Conservation (phyloP, 2,888 invertebrate genomes). For the Scaptomyza reducta region DNA sequence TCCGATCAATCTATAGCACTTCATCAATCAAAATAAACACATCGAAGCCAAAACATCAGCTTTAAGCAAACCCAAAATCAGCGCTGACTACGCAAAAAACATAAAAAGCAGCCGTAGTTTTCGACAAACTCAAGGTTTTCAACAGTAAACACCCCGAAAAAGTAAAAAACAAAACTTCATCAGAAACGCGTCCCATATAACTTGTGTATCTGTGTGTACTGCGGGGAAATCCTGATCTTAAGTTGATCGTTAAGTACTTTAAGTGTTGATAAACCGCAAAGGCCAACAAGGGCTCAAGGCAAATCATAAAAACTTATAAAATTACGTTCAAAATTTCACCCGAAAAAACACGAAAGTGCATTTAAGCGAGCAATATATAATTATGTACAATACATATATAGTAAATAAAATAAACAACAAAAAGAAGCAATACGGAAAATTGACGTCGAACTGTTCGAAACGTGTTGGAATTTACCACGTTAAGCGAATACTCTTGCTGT, state of each 20-base stretch:
- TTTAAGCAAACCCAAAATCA: conserved; percentile 5
- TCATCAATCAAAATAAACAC: conserved; percentile 66
- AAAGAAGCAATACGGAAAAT: conserved; percentile 18
- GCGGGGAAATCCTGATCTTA: conserved; percentile 60
- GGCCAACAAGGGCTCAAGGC: conserved; percentile 29
- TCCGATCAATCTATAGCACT: conserved; percentile 30
- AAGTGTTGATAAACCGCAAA: conserved; percentile 26
- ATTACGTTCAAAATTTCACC: conserved; percentile 32
- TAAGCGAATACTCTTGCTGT: conserved; percentile 34
- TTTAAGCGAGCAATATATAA: conserved; percentile 36
- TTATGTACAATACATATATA: conserved; percentile 24
- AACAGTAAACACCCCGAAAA: conserved; percentile 39
- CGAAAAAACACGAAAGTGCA: conserved; percentile 51
- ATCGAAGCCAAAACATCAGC: conserved; percentile 24
- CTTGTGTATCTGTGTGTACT: conserved; percentile 9
- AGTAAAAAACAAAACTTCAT: conserved; percentile 26
- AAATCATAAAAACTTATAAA: conserved; percentile 5
- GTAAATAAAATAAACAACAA: conserved; percentile 33
- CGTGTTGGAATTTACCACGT: conserved; percentile 70
- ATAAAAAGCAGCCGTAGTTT: conserved; percentile 30
- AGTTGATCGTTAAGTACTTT: conserved; percentile 44
- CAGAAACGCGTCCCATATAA: conserved; percentile 43
- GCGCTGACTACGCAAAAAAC: conserved; percentile 43
- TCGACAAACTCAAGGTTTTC: conserved; percentile 56
- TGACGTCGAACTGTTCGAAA: conserved; percentile 55